Conservation (phyloP, 2,113 vertebrate species). For the Murina feae region DNA sequence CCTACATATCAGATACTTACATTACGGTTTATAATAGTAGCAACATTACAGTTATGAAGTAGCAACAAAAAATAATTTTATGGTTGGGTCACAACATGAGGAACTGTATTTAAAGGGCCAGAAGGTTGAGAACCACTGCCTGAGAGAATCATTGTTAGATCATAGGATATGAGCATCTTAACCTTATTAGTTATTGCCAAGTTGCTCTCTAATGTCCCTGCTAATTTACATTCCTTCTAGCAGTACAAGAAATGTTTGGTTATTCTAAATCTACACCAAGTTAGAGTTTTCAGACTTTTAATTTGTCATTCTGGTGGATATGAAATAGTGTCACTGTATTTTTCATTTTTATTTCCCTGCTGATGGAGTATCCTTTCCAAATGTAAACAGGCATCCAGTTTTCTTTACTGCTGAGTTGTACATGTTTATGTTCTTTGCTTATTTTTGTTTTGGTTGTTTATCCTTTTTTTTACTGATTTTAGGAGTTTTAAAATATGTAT, state of each 20-base stretch:
- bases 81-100: too few species aligned
- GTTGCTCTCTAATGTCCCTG: background rate
- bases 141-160: background rate
- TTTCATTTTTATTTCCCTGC: background rate
- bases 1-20: too few species aligned
- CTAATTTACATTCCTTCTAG: background rate
- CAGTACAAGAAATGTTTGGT: background rate
- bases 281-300: conserved; percentile 31
- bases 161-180: background rate
- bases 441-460: background rate
- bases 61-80: too few species aligned
- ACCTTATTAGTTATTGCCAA: background rate
- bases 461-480: background rate
- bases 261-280: background rate
- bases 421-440: background rate
- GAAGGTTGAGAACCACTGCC: too few species aligned
- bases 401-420: background rate
- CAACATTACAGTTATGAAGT: too few species aligned
- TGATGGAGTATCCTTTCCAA: background rate
- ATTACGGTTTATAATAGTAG: too few species aligned
- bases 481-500: background rate
- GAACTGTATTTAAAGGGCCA: too few species aligned
- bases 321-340: background rate
- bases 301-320: background rate
- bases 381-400: background rate